These are phyloP conservation scores for Todiramphus chloris DNA, from an alignment of 2,113 vertebrate genomes.

Conservation along the genomic window DNA sequence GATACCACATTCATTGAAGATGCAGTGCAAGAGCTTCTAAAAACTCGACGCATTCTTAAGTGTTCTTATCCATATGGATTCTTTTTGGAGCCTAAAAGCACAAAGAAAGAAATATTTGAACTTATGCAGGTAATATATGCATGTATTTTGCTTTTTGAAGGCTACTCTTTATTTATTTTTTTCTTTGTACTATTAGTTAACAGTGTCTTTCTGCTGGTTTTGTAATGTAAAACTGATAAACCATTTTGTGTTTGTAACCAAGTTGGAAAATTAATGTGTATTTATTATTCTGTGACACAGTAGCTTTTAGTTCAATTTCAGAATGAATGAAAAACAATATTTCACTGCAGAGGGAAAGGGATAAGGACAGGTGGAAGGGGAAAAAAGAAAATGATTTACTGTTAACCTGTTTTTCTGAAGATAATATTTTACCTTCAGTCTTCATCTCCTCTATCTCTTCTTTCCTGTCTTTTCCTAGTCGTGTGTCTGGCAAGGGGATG, in stretches of 20 bases:
- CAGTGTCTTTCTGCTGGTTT: neutral
- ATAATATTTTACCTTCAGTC: neutral
- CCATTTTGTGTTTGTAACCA: neutral
- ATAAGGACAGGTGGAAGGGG: neutral
- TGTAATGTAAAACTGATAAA: neutral
- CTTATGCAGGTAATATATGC: slow-evolving; percentile 92
- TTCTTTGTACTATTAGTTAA: neutral
- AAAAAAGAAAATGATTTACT: neutral
- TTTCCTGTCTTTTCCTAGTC: neutral
- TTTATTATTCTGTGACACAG: neutral
- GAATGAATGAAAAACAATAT: neutral
- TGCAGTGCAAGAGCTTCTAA: slow-evolving; percentile 94
- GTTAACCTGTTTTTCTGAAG: neutral
- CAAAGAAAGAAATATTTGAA: slow-evolving; percentile 99
- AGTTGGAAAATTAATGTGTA: neutral
- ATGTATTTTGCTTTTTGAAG: neutral
- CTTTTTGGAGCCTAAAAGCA: slow-evolving; percentile 99
- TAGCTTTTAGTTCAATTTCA: neutral
- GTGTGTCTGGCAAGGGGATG: neutral
- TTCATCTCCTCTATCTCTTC: neutral
- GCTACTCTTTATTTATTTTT: neutral
- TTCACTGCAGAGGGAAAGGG: neutral
- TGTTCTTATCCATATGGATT: slow-evolving; percentile 99
- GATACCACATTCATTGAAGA: slow-evolving; percentile 99
- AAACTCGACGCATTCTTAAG: slow-evolving; percentile 98